Percentiles rank a stretch among this genome's conserved stretches.
Evolutionary conservation across 2,113 vertebrate species (phyloP).

Genomic region (Naja naja): DNA sequence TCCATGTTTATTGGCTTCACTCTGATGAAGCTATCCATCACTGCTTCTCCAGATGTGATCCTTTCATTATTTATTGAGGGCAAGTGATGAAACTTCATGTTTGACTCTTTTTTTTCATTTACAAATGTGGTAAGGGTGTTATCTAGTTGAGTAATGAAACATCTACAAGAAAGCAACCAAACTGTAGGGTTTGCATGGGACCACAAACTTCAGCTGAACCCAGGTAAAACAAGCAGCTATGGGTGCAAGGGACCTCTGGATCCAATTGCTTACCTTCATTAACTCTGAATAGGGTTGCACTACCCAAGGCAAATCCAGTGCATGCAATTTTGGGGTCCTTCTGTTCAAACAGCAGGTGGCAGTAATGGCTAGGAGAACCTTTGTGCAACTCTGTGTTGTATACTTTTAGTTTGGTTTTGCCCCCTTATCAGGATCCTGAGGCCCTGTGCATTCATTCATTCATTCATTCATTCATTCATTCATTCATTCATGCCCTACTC

Average conservation of each 20-base stretch:
- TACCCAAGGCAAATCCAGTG: not conserved
- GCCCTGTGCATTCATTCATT: not conserved
- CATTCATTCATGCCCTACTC: not conserved
- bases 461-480: too few relatives aligned
- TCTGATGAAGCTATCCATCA: not conserved
- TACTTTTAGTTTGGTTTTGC: not conserved
- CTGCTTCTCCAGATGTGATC: not conserved
- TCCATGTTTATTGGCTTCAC: not conserved
- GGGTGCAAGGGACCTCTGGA: not conserved
- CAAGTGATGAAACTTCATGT: not conserved
- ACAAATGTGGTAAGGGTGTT: not conserved
- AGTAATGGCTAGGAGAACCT: not conserved
- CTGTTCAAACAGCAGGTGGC: not conserved
- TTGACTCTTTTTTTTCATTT: not conserved
- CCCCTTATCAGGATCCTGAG: not conserved
- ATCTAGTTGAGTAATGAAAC: not conserved
- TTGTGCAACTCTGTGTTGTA: not conserved
- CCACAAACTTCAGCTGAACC: not conserved
- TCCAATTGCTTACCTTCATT: not conserved
- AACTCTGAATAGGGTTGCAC: not conserved
- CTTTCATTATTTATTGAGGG: not conserved
- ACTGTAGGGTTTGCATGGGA: not conserved
- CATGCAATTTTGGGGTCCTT: not conserved
- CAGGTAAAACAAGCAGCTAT: not conserved
- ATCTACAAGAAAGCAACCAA: not conserved